A percentile compares a stretch with the other conserved stretches of the same genome.
Evolutionary conservation across 2,888 invertebrate species (phyloP).

Genomic region (Campoplex capitator): DNA sequence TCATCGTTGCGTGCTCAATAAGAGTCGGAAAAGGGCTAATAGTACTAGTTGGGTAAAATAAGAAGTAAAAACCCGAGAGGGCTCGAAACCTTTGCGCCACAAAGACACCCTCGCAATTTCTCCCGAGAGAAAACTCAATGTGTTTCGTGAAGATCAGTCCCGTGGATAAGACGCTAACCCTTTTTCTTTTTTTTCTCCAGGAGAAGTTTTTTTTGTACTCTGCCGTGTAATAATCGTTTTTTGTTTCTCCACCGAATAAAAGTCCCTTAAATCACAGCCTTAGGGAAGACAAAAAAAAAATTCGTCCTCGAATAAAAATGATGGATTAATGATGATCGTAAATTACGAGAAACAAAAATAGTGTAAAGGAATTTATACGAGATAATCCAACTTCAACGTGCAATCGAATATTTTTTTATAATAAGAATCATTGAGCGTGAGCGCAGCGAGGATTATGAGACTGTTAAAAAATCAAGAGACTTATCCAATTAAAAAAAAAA

Average conservation of each 20-base stretch:
- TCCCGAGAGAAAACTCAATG: slow-evolving; percentile 36
- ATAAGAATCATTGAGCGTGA: neutral
- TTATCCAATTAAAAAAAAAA: neutral
- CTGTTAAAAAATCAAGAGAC: neutral
- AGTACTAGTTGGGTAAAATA: neutral
- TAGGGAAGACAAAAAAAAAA: neutral
- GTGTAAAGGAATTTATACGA: neutral
- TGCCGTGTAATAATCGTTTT: neutral
- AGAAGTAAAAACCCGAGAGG: neutral
- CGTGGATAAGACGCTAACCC: slow-evolving; percentile 6
- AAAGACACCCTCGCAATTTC: slow-evolving; percentile 13
- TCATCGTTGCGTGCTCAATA: neutral
- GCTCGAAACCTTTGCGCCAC: slow-evolving; percentile 1
- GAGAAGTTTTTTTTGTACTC: neutral
- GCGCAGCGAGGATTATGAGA: neutral
- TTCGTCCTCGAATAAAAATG: neutral
- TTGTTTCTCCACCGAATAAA: neutral
- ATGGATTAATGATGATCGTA: neutral
- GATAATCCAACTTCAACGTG: neutral
- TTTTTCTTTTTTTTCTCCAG: neutral
- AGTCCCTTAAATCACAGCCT: neutral
- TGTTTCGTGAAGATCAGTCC: slow-evolving; percentile 19
- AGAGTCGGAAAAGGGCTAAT: neutral
- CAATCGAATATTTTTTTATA: neutral
- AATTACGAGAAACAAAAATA: no score